Evolutionary conservation across 2,113 vertebrate genomes (phyloP).

Genomic region (Phasianus colchicus): DNA sequence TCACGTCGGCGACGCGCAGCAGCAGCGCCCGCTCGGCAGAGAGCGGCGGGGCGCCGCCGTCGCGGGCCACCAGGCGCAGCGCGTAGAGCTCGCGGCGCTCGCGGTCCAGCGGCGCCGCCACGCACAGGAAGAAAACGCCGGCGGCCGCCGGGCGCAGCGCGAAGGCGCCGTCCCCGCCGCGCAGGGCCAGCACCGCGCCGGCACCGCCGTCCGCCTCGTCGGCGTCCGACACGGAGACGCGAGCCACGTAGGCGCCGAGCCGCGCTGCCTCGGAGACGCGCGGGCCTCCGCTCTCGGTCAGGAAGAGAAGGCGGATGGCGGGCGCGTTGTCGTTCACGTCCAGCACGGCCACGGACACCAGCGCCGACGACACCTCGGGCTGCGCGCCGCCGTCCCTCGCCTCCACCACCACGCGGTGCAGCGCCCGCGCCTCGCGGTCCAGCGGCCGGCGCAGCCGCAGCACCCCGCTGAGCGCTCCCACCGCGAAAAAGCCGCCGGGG

Average conservation of each 20-base stretch:
- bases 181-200: background rate
- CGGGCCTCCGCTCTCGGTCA: conserved; percentile 84
- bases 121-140: conserved; percentile 85
- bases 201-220: conserved; percentile 68
- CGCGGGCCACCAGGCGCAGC: conserved; percentile 83
- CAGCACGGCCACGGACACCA: conserved; percentile 84
- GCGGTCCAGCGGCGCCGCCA: conserved; percentile 83
- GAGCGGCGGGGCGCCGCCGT: conserved; percentile 83
- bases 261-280: conserved; percentile 85
- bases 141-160: conserved; percentile 77
- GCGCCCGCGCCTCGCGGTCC: conserved; percentile 84
- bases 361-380: conserved; percentile 85
- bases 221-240: conserved; percentile 88
- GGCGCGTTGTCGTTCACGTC: conserved; percentile 93
- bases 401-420: conserved; percentile 86
- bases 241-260: conserved; percentile 86
- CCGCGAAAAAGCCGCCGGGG: conserved; percentile 74
- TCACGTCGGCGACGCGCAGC: conserved; percentile 83
- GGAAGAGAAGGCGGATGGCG: conserved; percentile 83
- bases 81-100: conserved; percentile 84
- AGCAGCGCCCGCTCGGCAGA: conserved; percentile 76
- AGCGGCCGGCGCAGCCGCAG: conserved; percentile 83
- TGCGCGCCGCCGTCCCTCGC: conserved; percentile 85
- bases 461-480: conserved; percentile 83
- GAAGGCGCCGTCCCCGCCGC: conserved; percentile 45